Conservation (phyloP, 30 jellyfish, hydroid and myxozoan species). For the Rhopilema esculentum region DNA sequence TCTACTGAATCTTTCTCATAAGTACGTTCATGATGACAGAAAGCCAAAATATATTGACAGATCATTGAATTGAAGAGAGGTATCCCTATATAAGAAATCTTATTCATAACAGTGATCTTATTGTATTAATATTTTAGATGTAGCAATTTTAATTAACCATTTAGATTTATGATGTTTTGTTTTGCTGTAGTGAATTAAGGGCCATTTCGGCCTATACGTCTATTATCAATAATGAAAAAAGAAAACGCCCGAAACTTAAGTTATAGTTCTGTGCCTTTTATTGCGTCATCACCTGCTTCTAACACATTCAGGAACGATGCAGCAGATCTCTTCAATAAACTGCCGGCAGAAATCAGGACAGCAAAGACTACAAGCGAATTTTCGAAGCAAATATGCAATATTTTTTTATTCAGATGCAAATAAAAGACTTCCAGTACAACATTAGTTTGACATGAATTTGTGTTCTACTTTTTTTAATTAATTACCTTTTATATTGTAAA, state of each 20-base stretch:
- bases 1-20: slow-evolving; percentile 44
- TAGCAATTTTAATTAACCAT: no score
- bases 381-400: background rate
- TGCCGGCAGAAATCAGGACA: background rate
- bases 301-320: background rate
- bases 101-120: no score
- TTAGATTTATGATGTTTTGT: no score
- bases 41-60: slow-evolving; percentile 31
- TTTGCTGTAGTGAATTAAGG: no score
- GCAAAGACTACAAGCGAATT: background rate
- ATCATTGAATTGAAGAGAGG: background rate
- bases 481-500: no score
- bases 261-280: slow-evolving; percentile 21
- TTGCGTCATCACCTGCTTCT: slow-evolving; percentile 3
- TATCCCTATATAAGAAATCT: no score
- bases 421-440: background rate
- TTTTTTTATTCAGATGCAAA: background rate
- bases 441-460: no score
- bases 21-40: slow-evolving; percentile 9
- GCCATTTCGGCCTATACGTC: no score
- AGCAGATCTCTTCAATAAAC: background rate
- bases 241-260: slow-evolving; percentile 43
- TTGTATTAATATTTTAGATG: no score
- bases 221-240: no score
- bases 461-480: no score